Conservation (phyloP, 2,113 vertebrate species). For the Diadophis punctatus region DNA sequence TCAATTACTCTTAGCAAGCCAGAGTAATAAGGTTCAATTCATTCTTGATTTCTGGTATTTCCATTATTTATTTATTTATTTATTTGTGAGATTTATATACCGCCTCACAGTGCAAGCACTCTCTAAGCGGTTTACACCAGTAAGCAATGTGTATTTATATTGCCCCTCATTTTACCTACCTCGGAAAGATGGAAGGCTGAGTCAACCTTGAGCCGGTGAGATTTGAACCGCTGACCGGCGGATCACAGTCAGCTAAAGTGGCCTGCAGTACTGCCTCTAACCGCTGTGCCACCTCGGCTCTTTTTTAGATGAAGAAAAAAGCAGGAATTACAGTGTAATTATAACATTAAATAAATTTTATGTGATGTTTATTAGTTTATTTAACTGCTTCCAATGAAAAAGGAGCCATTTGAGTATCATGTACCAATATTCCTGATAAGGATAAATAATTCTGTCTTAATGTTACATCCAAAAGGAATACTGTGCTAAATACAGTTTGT, state of each 20-base stretch:
- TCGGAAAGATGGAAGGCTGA: too few relatives aligned
- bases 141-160: too few relatives aligned
- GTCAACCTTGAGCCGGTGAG: too few relatives aligned
- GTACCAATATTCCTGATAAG: background rate
- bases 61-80: too few relatives aligned
- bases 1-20: background rate
- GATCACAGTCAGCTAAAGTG: too few relatives aligned
- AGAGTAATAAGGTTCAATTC: background rate
- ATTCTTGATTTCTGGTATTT: background rate
- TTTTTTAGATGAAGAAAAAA: background rate
- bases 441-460: background rate
- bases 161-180: too few relatives aligned
- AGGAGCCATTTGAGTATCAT: background rate
- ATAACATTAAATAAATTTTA: background rate
- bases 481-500: constrained; percentile 47
- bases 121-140: too few relatives aligned
- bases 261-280: too few relatives aligned
- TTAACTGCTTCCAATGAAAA: background rate
- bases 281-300: too few relatives aligned
- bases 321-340: background rate
- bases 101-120: too few relatives aligned
- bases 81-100: too few relatives aligned
- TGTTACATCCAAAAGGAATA: background rate
- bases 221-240: too few relatives aligned
- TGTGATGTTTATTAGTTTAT: background rate